Evolutionary conservation across 1,140 invertebrate species (phyloP).

Genomic region (Zaprionus kolodkinae): DNA sequence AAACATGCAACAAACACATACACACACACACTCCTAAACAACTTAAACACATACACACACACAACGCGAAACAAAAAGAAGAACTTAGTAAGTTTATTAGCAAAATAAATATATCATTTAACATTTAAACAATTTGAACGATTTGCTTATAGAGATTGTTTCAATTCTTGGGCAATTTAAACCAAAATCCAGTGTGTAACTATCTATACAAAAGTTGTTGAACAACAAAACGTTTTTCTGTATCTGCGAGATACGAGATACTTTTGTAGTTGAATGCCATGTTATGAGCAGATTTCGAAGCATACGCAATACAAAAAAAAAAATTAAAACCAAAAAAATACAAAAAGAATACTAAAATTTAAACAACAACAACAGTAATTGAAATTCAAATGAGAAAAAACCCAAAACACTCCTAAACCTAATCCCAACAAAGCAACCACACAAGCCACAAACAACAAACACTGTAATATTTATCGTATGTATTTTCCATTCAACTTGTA

Average conservation of each 20-base stretch:
- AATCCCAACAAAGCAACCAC: conserved; percentile 25
- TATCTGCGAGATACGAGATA: conserved; percentile 47
- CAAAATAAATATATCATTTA: conserved; percentile 71
- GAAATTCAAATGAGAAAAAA: conserved; percentile 44
- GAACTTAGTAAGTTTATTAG: conserved; percentile 79
- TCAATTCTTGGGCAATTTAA: conserved; percentile 25
- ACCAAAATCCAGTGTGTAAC: conserved; percentile 35
- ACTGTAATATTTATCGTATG: conserved; percentile 80
- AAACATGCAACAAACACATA: conserved; percentile 43
- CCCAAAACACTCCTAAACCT: conserved; percentile 39
- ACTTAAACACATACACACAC: conserved; percentile 42
- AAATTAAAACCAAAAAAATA: conserved; percentile 26
- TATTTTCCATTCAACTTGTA: conserved; percentile 82
- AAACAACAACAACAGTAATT: conserved; percentile 39
- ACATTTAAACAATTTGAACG: conserved; percentile 38
- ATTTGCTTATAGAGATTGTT: conserved; percentile 44
- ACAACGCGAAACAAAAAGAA: conserved; percentile 46
- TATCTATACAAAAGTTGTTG: conserved; percentile 43
- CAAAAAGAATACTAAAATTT: conserved; percentile 17
- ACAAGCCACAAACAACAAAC: conserved; percentile 49
- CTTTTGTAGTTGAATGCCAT: conserved; percentile 50
- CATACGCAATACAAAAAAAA: conserved; percentile 27
- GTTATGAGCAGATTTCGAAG: conserved; percentile 44
- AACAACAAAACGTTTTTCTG: conserved; percentile 36
- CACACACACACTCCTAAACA: conserved; percentile 34